A percentile compares a stretch with the other conserved stretches of the same genome.
phyloP scores from a whole-genome alignment of 2,113 vertebrate species.

The Oceanites oceanicus region DNA sequence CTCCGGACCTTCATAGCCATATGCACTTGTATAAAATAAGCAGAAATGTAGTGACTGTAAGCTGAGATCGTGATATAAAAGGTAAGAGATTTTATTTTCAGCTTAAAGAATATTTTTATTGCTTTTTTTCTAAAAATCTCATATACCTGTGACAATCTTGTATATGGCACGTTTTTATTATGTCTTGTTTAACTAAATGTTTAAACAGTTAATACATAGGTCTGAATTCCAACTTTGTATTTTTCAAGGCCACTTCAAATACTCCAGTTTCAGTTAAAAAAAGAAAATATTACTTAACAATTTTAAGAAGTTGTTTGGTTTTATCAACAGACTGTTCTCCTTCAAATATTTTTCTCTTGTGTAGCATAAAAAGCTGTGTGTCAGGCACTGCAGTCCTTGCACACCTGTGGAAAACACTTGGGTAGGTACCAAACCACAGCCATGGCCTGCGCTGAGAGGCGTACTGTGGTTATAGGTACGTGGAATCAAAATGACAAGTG shows the following conservation, averaged over 20 bases:
- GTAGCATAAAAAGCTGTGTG: slow-evolving; percentile 35
- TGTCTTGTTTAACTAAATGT: slow-evolving; percentile 38
- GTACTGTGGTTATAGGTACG: background rate
- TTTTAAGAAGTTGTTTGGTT: slow-evolving; percentile 4
- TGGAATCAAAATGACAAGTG: background rate
- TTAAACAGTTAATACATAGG: background rate
- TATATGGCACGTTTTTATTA: slow-evolving; percentile 23
- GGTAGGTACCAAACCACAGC: background rate
- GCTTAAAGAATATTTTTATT: slow-evolving; percentile 74
- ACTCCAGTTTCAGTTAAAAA: background rate
- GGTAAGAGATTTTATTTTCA: slow-evolving; percentile 82
- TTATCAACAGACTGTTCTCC: slow-evolving; percentile 36
- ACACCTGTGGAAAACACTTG: background rate
- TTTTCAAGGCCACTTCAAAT: slow-evolving; percentile 22
- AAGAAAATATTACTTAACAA: background rate
- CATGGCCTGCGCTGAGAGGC: background rate
- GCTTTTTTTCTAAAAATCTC: slow-evolving; percentile 47
- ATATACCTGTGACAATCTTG: slow-evolving; percentile 36
- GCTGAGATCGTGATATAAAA: slow-evolving; percentile 79
- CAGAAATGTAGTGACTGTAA: slow-evolving; percentile 81
- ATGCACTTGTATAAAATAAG: slow-evolving; percentile 82
- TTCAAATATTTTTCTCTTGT: background rate
- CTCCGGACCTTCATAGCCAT: slow-evolving; percentile 79
- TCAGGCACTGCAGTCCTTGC: slow-evolving; percentile 6
- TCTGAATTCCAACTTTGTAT: slow-evolving; percentile 20